Conservation (phyloP, 2,888 invertebrate species). For the Caenorhabditis sulstoni region DNA sequence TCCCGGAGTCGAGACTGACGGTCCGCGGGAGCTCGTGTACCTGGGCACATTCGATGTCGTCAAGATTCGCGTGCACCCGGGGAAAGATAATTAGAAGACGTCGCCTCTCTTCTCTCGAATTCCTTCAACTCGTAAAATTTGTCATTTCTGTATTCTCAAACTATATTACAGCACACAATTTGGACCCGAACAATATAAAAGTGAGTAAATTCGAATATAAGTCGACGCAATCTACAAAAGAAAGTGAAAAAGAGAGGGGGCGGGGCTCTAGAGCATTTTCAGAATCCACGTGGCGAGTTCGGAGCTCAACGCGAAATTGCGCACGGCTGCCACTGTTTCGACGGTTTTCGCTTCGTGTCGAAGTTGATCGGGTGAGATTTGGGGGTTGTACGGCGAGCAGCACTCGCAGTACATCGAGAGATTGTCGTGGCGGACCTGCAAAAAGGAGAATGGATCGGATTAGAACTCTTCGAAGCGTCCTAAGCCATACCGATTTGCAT, state of each 20-base stretch:
- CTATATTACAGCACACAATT: too few relatives aligned
- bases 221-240: background rate
- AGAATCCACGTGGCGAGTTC: slow-evolving; percentile 53
- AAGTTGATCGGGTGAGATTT: slow-evolving; percentile 60
- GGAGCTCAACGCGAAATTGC: slow-evolving; percentile 37
- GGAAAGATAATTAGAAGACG: too few relatives aligned
- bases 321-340: slow-evolving; percentile 33
- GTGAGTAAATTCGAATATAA: background rate
- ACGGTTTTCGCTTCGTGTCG: slow-evolving; percentile 51
- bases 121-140: too few relatives aligned
- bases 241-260: slow-evolving; percentile 3
- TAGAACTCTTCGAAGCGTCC: background rate
- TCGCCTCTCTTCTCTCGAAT: too few relatives aligned
- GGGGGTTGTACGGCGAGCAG: slow-evolving; percentile 67
- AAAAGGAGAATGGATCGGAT: background rate
- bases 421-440: slow-evolving; percentile 66
- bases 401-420: slow-evolving; percentile 75
- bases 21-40: too few relatives aligned
- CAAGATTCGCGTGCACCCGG: too few relatives aligned
- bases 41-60: too few relatives aligned
- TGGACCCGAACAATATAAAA: background rate
- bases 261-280: slow-evolving; percentile 18
- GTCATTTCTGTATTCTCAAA: too few relatives aligned
- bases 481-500: slow-evolving; percentile 87
- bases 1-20: too few relatives aligned